A percentile compares a stretch with the other conserved stretches of the same genome.
phyloP scores from a whole-genome alignment of 2,113 vertebrate genomes.

The Beaufortia kweichowensis region DNA sequence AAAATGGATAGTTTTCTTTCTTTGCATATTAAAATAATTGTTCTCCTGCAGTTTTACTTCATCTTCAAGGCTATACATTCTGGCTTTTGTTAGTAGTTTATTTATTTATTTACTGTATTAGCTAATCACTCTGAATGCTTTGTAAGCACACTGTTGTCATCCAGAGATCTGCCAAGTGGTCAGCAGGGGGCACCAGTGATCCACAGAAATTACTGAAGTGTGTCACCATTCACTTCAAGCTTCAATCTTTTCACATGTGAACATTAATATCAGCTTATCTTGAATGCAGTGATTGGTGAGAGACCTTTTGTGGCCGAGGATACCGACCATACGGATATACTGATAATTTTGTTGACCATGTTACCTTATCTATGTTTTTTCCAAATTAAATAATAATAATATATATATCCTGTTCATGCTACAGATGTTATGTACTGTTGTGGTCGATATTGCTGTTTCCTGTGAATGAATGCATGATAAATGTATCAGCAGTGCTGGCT shows the following conservation, averaged over 20 bases:
- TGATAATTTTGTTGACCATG: too few species aligned
- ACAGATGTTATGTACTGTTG: too few species aligned
- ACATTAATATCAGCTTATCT: slow-evolving; percentile 28
- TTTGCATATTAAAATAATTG: too few species aligned
- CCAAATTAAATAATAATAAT: too few species aligned
- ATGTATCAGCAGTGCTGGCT: neutral
- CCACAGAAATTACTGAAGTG: slow-evolving; percentile 19
- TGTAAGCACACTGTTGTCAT: too few species aligned
- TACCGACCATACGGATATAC: too few species aligned
- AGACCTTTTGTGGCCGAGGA: neutral
- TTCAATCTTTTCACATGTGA: slow-evolving; percentile 23
- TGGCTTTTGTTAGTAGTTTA: neutral
- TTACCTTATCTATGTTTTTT: too few species aligned
- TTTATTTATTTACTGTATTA: neutral
- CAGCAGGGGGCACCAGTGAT: slow-evolving; percentile 53
- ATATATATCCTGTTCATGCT: neutral
- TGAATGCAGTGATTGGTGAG: neutral
- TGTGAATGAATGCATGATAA: neutral
- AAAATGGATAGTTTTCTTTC: neutral
- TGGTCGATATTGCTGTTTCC: neutral
- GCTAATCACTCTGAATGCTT: neutral
- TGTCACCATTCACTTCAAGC: neutral
- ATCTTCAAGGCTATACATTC: neutral
- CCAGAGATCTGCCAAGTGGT: neutral
- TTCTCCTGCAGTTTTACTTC: neutral